These are phyloP conservation scores for Gnathonemus echidnorhynchus DNA, from an alignment of 2,113 vertebrate species.

Conservation along the genomic window DNA sequence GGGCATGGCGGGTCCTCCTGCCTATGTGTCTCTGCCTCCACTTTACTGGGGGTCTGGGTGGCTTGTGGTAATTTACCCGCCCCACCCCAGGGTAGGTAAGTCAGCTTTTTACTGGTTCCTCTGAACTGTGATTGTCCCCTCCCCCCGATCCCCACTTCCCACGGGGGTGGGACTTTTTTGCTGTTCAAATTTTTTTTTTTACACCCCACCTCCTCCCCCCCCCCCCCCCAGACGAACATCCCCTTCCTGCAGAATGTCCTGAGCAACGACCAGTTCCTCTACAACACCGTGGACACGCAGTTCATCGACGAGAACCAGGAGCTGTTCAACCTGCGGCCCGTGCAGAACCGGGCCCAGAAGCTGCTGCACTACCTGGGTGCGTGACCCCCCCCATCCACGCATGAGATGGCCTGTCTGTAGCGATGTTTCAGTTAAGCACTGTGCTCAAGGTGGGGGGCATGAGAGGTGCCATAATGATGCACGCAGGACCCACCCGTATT, in stretches of 20 bases:
- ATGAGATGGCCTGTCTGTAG: background rate
- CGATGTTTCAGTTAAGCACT: background rate
- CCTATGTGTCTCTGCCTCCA: background rate
- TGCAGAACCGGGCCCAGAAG: slow-evolving; percentile 71
- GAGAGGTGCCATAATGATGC: no score
- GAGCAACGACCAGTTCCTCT: slow-evolving; percentile 62
- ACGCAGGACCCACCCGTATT: background rate
- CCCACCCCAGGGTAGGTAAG: no score
- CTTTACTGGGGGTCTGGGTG: background rate
- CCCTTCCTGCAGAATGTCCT: slow-evolving; percentile 67
- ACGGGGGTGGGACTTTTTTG: background rate
- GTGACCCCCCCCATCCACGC: background rate
- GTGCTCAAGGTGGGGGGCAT: background rate
- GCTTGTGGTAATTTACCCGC: no score
- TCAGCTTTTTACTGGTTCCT: no score
- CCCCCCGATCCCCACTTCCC: background rate
- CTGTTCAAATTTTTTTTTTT: background rate
- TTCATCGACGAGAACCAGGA: slow-evolving; percentile 73
- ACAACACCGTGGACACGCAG: slow-evolving; percentile 65
- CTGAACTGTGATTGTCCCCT: background rate
- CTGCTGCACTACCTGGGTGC: slow-evolving; percentile 60
- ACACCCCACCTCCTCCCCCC: background rate
- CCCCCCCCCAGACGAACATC: slow-evolving; percentile 59
- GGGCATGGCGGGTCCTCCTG: background rate
- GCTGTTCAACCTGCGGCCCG: slow-evolving; percentile 61